phyloP scores from a whole-genome alignment of 2,888 invertebrate genomes.

The Nebria brevicollis region DNA sequence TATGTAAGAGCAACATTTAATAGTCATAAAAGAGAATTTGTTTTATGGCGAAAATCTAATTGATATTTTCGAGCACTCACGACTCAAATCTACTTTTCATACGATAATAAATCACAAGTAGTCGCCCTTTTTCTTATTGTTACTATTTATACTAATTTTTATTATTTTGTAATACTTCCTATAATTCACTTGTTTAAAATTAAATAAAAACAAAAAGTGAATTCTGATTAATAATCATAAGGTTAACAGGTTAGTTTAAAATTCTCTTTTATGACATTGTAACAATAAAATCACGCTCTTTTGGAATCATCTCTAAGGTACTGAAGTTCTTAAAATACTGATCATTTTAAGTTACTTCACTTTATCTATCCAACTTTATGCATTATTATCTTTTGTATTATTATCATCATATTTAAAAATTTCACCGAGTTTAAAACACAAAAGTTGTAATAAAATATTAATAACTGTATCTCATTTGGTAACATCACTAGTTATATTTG shows the following conservation, averaged over 20 bases:
- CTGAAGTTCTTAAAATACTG: neutral
- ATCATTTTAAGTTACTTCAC: neutral
- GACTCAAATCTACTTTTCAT: too few species aligned
- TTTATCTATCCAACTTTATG: neutral
- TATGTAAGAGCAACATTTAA: neutral
- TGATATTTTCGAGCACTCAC: too few species aligned
- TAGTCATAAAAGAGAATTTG: neutral
- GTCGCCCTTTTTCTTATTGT: too few species aligned
- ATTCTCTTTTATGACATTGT: neutral
- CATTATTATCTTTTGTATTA: neutral
- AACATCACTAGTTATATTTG: neutral
- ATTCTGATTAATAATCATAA: too few species aligned
- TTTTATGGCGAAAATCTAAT: too few species aligned
- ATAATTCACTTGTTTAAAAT: too few species aligned
- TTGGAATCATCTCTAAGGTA: neutral
- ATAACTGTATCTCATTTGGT: neutral
- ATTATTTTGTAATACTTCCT: too few species aligned
- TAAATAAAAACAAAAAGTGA: too few species aligned
- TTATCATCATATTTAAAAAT: too few species aligned
- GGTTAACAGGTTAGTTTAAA: neutral
- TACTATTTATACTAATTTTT: too few species aligned
- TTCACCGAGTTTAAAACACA: neutral
- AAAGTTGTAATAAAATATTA: neutral
- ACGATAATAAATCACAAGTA: too few species aligned
- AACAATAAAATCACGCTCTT: neutral